Conservation (phyloP, 2,888 invertebrate species). For the Aleiodes leptofemur region DNA sequence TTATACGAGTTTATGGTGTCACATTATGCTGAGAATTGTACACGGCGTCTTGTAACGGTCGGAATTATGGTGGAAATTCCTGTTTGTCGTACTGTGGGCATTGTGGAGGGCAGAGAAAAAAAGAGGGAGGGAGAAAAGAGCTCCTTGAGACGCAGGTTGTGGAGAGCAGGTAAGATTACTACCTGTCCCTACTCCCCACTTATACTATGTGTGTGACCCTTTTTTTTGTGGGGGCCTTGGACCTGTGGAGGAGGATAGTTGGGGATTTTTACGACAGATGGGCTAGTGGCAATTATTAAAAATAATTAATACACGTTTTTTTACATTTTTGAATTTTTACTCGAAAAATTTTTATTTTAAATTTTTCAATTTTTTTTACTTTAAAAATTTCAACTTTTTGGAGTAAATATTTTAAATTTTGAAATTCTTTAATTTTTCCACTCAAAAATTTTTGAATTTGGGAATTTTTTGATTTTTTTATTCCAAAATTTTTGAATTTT, state of each 20-base stretch:
- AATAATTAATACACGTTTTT: too few relatives aligned
- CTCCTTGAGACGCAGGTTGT: constrained; percentile 52
- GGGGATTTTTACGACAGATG: constrained; percentile 17
- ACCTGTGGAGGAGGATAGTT: constrained; percentile 24
- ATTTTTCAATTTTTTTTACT: too few relatives aligned
- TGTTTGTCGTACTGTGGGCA: constrained; percentile 19
- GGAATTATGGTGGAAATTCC: constrained; percentile 39
- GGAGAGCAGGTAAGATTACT: constrained; percentile 51
- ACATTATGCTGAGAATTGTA: constrained; percentile 46
- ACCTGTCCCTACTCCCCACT: constrained; percentile 47
- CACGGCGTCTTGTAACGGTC: constrained; percentile 46
- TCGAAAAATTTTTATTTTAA: too few relatives aligned
- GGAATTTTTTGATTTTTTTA: too few relatives aligned
- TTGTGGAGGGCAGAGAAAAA: constrained; percentile 19
- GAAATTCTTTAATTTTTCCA: too few relatives aligned
- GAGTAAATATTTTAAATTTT: too few relatives aligned
- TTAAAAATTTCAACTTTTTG: too few relatives aligned
- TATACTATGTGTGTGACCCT: neutral
- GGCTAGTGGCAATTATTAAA: constrained; percentile 21
- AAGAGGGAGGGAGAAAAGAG: constrained; percentile 42
- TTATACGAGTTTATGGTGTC: constrained; percentile 21
- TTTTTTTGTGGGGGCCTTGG: neutral
- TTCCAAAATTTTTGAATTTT: too few relatives aligned
- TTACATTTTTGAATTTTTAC: too few relatives aligned
- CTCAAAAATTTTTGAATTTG: too few relatives aligned